Conservation (phyloP, 2,888 invertebrate genomes). For the Lasioglossum zephyrum region DNA sequence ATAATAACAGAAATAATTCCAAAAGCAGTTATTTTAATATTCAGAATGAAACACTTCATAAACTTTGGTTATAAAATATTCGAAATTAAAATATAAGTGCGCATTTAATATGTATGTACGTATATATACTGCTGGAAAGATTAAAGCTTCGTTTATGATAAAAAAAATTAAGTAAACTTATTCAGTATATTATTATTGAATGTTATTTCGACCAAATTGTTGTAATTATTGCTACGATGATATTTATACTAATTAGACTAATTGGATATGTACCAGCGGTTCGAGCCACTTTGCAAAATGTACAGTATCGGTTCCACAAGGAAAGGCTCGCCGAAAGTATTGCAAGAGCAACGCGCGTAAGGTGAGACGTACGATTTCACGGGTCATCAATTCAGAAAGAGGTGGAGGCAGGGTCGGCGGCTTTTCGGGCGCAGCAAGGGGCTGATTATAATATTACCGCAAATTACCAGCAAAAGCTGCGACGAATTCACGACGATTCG, state of each 20-base stretch:
- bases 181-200: neutral
- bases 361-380: slow-evolving; percentile 66
- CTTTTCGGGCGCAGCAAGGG: slow-evolving; percentile 67
- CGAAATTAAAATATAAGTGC: no score
- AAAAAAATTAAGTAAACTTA: no score
- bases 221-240: neutral
- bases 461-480: slow-evolving; percentile 76
- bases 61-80: no score
- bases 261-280: neutral
- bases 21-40: no score
- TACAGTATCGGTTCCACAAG: slow-evolving; percentile 14
- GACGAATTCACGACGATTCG: slow-evolving; percentile 73
- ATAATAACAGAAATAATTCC: no score
- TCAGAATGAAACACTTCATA: no score
- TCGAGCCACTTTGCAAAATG: slow-evolving; percentile 3
- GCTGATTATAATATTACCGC: slow-evolving; percentile 78
- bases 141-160: no score
- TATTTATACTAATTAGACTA: neutral
- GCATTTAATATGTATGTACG: no score
- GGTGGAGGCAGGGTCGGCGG: slow-evolving; percentile 57
- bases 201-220: neutral
- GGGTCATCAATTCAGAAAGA: slow-evolving; percentile 75
- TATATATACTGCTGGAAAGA: no score
- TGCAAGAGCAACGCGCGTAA: slow-evolving; percentile 47
- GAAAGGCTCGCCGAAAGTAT: slow-evolving; percentile 41